Evolutionary conservation across 1,140 invertebrate species (phyloP).

Genomic region (Tenebrio molitor): DNA sequence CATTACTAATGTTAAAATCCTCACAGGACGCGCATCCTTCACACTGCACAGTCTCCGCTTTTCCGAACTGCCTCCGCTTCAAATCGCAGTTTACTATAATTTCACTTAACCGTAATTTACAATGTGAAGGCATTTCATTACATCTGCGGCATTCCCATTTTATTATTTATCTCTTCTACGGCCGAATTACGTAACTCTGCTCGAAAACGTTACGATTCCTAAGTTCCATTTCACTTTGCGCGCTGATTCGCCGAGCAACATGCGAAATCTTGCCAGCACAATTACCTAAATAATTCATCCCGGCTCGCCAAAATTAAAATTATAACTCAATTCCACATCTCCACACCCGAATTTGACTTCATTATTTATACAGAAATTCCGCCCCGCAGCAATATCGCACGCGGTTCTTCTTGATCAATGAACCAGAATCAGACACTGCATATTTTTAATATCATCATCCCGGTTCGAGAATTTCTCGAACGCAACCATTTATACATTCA

Average conservation of each 20-base stretch:
- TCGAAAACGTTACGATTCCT: neutral
- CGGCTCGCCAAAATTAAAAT: constrained; percentile 5
- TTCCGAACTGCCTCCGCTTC: neutral
- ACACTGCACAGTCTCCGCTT: constrained; percentile 24
- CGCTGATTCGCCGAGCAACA: neutral
- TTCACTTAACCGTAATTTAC: neutral
- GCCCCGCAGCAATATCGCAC: neutral
- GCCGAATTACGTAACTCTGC: neutral
- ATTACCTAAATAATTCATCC: constrained; percentile 4
- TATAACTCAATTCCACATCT: neutral
- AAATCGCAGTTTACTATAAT: constrained; percentile 18
- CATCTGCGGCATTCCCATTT: neutral
- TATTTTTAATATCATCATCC: too few species aligned
- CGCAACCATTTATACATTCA: too few species aligned
- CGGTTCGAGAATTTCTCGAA: too few species aligned
- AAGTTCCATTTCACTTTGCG: neutral
- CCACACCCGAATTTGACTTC: neutral
- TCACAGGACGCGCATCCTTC: constrained; percentile 26
- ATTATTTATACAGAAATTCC: neutral
- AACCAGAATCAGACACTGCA: too few species aligned
- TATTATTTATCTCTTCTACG: neutral
- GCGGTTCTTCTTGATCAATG: too few species aligned
- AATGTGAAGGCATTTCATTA: constrained; percentile 2
- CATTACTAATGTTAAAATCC: constrained; percentile 21
- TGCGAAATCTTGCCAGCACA: constrained; percentile 5